These are phyloP conservation scores for Phragmatobia fuliginosa DNA, from an alignment of 2,888 invertebrate species.

Conservation along the genomic window DNA sequence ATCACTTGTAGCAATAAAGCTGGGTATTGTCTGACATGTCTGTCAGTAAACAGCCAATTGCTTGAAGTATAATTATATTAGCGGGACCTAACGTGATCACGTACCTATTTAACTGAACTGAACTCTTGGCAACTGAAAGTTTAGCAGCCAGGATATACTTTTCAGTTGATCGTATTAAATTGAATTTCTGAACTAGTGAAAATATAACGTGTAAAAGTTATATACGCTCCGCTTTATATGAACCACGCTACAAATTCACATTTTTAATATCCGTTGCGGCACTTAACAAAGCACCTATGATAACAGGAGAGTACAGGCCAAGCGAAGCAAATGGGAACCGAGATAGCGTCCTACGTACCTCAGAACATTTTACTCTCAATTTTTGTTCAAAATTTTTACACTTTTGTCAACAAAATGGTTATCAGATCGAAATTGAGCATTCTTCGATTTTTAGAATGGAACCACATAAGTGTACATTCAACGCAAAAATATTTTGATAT, in stretches of 20 bases:
- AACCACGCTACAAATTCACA: not conserved
- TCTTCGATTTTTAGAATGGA: not conserved
- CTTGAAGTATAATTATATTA: not conserved
- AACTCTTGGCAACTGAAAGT: not conserved
- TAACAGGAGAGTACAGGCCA: not conserved
- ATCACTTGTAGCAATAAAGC: conserved; percentile 5
- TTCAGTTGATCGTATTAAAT: not conserved
- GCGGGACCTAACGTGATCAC: not conserved
- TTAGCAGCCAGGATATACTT: not conserved
- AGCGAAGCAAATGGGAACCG: not conserved
- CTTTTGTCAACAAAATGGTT: not conserved
- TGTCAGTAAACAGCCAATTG: not conserved
- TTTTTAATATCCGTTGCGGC: conserved; percentile 6
- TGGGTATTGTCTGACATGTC: not conserved
- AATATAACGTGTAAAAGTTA: not conserved
- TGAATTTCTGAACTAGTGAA: not conserved
- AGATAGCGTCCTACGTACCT: not conserved
- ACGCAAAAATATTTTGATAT: not conserved
- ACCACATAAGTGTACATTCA: not conserved
- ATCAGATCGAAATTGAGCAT: not conserved
- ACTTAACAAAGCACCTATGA: not conserved
- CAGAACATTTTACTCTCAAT: not conserved
- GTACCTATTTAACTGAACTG: not conserved
- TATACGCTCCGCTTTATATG: not conserved
- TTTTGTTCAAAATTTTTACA: not conserved